Evolutionary conservation across 2,113 vertebrate species (phyloP).

Genomic region (Acinonyx jubatus): DNA sequence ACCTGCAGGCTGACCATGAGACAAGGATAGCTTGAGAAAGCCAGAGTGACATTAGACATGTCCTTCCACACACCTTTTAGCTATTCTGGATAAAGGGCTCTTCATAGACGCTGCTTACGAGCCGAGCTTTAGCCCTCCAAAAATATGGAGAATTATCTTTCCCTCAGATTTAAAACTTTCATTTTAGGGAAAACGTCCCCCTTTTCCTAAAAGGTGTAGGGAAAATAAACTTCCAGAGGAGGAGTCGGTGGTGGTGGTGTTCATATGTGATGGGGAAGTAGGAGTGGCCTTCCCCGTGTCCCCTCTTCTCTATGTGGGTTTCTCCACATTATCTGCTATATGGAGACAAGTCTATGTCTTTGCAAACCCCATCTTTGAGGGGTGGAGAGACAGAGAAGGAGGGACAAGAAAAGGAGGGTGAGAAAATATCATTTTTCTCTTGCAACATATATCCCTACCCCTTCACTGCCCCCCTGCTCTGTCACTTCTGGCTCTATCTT

Average conservation of each 20-base stretch:
- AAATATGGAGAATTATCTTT: background rate
- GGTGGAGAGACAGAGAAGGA: background rate
- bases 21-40: background rate
- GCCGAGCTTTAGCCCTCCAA: background rate
- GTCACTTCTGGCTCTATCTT: background rate
- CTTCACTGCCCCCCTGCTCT: background rate
- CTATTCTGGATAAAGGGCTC: background rate
- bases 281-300: fast-evolving
- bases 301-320: background rate
- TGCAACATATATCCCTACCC: fast-evolving
- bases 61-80: background rate
- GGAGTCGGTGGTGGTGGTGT: background rate
- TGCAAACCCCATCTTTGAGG: background rate
- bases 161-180: background rate
- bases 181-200: background rate
- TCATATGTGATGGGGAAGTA: background rate
- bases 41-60: background rate
- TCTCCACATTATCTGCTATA: background rate
- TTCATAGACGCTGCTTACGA: background rate
- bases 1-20: background rate
- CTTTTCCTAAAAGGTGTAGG: background rate
- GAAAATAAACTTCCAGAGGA: background rate
- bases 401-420: background rate
- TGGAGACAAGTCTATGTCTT: background rate
- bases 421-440: background rate